These are phyloP conservation scores for Callinectes sapidus DNA, from an alignment of 2,888 invertebrate genomes.

Conservation along the genomic window DNA sequence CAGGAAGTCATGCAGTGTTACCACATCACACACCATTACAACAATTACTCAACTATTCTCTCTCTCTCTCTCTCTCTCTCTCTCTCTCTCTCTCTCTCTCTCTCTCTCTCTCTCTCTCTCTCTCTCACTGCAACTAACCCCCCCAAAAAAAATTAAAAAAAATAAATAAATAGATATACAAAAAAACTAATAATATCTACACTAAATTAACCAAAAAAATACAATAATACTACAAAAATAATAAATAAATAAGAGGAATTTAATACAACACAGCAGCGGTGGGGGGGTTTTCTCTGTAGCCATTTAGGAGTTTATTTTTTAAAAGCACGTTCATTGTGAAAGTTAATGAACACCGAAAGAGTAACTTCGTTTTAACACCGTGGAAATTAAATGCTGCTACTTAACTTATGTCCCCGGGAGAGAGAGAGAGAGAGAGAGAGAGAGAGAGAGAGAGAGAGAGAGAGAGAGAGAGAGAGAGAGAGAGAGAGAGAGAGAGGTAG, in stretches of 20 bases:
- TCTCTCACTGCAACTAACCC: too few relatives aligned
- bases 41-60: too few relatives aligned
- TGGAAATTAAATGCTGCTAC: too few relatives aligned
- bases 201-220: background rate
- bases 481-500: conserved; percentile 18
- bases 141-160: too few relatives aligned
- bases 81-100: too few relatives aligned
- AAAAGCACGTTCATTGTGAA: background rate
- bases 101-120: too few relatives aligned
- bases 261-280: background rate
- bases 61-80: too few relatives aligned
- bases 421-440: background rate
- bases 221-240: background rate
- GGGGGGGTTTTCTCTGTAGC: background rate
- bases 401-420: background rate
- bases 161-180: background rate
- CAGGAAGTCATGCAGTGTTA: too few relatives aligned
- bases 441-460: background rate
- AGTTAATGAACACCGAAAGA: background rate
- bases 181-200: background rate
- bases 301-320: background rate
- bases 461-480: background rate
- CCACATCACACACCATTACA: too few relatives aligned
- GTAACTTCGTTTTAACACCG: background rate
- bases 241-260: background rate